Evolutionary conservation across 2,888 invertebrate genomes (phyloP), one percentile per base, ranked within the genome.

Genomic region (Sarcophaga caerulescens): DNA sequence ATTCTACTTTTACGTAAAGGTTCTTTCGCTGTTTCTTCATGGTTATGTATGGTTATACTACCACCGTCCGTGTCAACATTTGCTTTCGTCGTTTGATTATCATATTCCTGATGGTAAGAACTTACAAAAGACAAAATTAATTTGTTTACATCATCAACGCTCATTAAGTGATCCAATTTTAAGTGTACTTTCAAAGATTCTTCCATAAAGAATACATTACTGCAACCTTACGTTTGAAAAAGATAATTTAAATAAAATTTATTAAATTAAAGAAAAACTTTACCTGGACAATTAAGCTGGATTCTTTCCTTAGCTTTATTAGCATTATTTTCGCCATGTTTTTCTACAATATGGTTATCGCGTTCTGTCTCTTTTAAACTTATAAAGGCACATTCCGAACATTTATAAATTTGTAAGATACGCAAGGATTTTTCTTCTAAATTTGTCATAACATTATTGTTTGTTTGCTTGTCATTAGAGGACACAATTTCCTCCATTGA

Each of bases 131-230:
- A 35, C 2, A 21, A 75, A 5, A 88, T 62, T 4, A 73, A 65
- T 59, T 80, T 74, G 0, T 94, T 94, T 87, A 94, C 94, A 2
- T 95, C 93, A 88, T 94, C 94, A 80, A 94, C 94, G 57, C 94
- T 94, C 93, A 96, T 95, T 91, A 95, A 95, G 90, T 96, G 96
- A 90, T 96, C 96, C 89, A 95, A 94, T 35, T 95, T 94, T 6
- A 96, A 93, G 90, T 96, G 96, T 6, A 94, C 94, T 88, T 95
- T 93, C 0, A 96, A 91, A 0, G 95, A 95, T 89, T 95, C 94
- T 89, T 94, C 94, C 12, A 94, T 94, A 89, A 95, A 95, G 90
- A 96, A 96, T 3, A 95, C 92, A 90, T 96, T 95, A 1, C 94
- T 91, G 90, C 96, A 96, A 11, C 96, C 91, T 92, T 59, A 59